A percentile compares a stretch with the other conserved stretches of the same genome.
Conservation (phyloP, 2,113 vertebrate species). For the Zapornia atra region DNA sequence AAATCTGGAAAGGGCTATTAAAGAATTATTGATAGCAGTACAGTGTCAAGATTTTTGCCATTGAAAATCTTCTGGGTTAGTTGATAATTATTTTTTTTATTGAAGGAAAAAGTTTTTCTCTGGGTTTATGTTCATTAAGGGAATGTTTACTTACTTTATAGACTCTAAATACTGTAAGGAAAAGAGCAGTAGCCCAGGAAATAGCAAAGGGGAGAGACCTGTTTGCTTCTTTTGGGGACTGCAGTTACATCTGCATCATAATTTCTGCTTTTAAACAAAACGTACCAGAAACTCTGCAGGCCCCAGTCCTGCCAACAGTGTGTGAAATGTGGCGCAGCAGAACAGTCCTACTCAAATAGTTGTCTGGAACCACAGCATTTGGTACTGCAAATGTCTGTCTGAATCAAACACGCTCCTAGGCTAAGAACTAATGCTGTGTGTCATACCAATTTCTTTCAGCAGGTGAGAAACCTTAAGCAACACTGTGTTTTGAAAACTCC, state of each 20-base stretch:
- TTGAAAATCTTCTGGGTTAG: background rate
- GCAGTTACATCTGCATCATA: background rate
- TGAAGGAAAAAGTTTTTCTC: background rate
- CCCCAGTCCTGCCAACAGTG: background rate
- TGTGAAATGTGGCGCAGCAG: background rate
- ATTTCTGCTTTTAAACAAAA: background rate
- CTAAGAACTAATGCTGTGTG: background rate
- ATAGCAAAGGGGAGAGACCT: background rate
- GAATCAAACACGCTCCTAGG: background rate
- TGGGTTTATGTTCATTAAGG: background rate
- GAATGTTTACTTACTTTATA: background rate
- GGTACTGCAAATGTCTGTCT: background rate
- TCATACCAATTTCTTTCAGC: background rate
- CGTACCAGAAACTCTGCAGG: background rate
- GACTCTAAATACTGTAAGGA: background rate
- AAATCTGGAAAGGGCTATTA: background rate
- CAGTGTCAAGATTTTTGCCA: background rate
- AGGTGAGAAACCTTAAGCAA: background rate
- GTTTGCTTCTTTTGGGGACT: background rate
- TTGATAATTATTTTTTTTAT: background rate
- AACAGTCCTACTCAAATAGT: background rate
- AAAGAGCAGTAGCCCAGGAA: background rate
- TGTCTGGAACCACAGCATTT: background rate
- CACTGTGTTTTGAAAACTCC: background rate
- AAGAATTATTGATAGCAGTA: background rate